Base-by-base conservation (phyloP, 53 echinoderm and acorn worm genomes). In the Zoroaster sp. region DNA sequence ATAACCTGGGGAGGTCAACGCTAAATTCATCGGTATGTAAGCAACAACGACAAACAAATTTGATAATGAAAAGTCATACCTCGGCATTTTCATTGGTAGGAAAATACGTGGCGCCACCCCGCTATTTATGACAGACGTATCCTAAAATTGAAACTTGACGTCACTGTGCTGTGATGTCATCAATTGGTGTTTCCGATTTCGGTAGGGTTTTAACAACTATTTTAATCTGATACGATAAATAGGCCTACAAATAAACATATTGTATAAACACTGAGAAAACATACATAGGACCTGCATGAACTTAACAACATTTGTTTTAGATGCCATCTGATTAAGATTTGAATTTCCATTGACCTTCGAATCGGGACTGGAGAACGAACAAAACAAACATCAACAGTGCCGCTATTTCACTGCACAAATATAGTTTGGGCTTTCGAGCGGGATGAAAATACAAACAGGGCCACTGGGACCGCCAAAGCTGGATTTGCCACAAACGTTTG, bases 21-120 rank as follows among this genome's bases (percentile, higher is more conserved):
- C 41, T 32, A 85, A 85, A 85, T 85, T 85, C 71, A 20, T 47
- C 21, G 85, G 85, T 70, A 71, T 71, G 85, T 35, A 38, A n/a
- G 85, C 71, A 69, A 21, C 51, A 34, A 14, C 43, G 35, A 47
- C 71, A 85, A 69, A 35, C 69, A 85, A 85, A 85, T 85, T 71
- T 46, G 71, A 52, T 85, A 70, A 85, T 46, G 45, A 45, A 47
- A 46, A 47, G 76, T 52, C 47, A n/a, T 5, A 6, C 17, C 51
- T 52, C 5, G 32, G 4, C 46, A 15, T 35, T 78, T 59, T 39
- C 40, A 78, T 54, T 77, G 36, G 33, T 35, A 13, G 21, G 2
- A 14, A n/a, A 25, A 25, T 28, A 25, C 63, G 11, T 28, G 21
- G 47, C 28, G 28, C 28, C 63, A 8, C 17, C 63, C 63, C 63